These are phyloP conservation scores for Drosophila orosa DNA, from an alignment of 1,140 invertebrate genomes.

Conservation along the genomic window DNA sequence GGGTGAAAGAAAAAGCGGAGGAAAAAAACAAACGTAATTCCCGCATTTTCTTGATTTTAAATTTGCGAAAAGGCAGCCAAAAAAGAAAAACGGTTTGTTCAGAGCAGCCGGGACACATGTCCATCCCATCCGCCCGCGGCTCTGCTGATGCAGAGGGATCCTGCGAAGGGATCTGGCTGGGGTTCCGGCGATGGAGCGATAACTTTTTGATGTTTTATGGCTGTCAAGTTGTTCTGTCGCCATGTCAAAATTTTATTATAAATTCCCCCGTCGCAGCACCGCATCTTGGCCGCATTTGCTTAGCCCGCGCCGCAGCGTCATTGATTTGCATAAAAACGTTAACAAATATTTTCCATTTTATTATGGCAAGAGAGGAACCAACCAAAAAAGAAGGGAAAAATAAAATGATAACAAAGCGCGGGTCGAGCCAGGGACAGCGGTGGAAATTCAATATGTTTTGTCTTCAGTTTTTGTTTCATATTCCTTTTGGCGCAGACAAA, in stretches of 20 bases:
- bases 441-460: constrained; percentile 71
- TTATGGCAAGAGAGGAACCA: constrained; percentile 50
- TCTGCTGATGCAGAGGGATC: constrained; percentile 28
- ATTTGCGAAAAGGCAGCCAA: constrained; percentile 43
- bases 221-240: constrained; percentile 75
- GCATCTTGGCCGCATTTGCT: constrained; percentile 26
- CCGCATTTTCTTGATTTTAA: constrained; percentile 68
- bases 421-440: constrained; percentile 40
- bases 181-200: constrained; percentile 54
- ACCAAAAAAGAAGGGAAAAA: constrained; percentile 13
- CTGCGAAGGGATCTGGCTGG: neutral
- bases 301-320: constrained; percentile 34
- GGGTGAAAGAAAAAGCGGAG: neutral
- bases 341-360: constrained; percentile 77
- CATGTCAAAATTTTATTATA: constrained; percentile 77
- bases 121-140: constrained; percentile 53
- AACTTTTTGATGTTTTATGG: constrained; percentile 82
- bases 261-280: constrained; percentile 37
- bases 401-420: constrained; percentile 44
- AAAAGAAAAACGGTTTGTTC: constrained; percentile 50
- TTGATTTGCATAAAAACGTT: constrained; percentile 81
- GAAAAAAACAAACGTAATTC: constrained; percentile 45
- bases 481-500: constrained; percentile 24
- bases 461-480: constrained; percentile 29
- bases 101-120: constrained; percentile 56